A percentile compares a stretch with the other conserved stretches of the same genome.
Evolutionary conservation across 2,113 vertebrate genomes (phyloP).

Genomic region (Vidua macroura): DNA sequence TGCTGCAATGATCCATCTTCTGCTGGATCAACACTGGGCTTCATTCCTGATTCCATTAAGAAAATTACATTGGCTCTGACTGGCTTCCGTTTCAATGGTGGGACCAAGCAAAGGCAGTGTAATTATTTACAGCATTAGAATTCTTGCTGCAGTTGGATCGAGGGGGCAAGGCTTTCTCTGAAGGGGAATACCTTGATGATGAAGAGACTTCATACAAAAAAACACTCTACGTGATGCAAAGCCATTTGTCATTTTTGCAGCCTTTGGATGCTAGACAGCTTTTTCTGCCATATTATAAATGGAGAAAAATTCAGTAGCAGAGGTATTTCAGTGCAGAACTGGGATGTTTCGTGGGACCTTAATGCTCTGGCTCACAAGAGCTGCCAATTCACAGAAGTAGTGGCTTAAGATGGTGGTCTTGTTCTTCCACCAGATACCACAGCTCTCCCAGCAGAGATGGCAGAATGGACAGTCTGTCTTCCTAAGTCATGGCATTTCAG

Average conservation of each 20-base stretch:
- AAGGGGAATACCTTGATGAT: not conserved
- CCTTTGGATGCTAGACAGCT: not conserved
- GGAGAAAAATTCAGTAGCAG: not conserved
- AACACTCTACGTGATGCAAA: not conserved
- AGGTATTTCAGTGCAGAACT: not conserved
- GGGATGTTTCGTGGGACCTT: not conserved
- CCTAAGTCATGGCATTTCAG: not conserved
- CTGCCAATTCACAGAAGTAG: not conserved
- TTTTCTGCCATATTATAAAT: not conserved
- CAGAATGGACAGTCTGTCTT: not conserved
- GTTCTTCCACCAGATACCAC: not conserved
- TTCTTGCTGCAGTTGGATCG: not conserved
- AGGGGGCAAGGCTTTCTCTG: not conserved
- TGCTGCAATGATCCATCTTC: conserved; percentile 59
- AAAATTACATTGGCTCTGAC: conserved; percentile 61
- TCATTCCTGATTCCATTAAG: conserved; percentile 60
- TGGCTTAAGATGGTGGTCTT: not conserved
- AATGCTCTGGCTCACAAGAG: not conserved
- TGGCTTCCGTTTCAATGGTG: not conserved
- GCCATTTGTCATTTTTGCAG: not conserved
- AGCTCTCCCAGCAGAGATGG: not conserved
- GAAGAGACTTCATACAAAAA: not conserved
- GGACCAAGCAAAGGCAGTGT: not conserved
- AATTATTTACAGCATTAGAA: conserved; percentile 12
- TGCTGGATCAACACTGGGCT: conserved; percentile 15